Percentiles rank a stretch among this genome's conserved stretches.
Conservation (phyloP, 2,797 vertebrate genomes). For the Ctenopoma kingsleyae region DNA sequence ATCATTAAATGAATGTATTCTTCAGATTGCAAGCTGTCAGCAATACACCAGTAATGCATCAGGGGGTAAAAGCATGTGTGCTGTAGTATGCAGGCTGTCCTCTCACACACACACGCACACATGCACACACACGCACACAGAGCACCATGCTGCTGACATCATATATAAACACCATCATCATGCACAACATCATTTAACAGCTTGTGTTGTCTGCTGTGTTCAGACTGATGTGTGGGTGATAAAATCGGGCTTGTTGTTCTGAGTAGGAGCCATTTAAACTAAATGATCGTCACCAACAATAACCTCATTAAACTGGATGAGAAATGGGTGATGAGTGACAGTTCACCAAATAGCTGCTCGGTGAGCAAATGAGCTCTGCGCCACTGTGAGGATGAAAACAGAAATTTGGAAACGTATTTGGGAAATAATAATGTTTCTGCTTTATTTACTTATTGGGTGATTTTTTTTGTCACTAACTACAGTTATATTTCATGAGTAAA, state of each 20-base stretch:
- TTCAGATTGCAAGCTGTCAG: slow-evolving; percentile 72
- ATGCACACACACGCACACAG: slow-evolving; percentile 11
- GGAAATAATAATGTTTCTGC: slow-evolving; percentile 23
- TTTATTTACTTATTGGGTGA: slow-evolving; percentile 21
- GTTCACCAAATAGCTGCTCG: slow-evolving; percentile 59
- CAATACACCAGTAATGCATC: slow-evolving; percentile 66
- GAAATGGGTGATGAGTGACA: slow-evolving; percentile 54
- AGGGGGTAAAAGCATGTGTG: slow-evolving; percentile 69
- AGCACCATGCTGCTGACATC: slow-evolving; percentile 54
- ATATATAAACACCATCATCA: slow-evolving; percentile 68
- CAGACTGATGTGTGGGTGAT: slow-evolving; percentile 64
- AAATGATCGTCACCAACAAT: slow-evolving; percentile 62
- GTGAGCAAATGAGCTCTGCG: slow-evolving; percentile 60
- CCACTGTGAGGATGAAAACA: slow-evolving; percentile 22
- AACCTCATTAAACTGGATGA: slow-evolving; percentile 64
- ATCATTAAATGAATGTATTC: slow-evolving; percentile 71
- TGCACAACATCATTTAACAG: slow-evolving; percentile 70
- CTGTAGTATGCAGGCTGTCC: slow-evolving; percentile 32
- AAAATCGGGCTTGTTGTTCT: slow-evolving; percentile 62
- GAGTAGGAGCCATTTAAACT: slow-evolving; percentile 54
- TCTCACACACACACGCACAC: slow-evolving; percentile 19
- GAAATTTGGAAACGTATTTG: slow-evolving; percentile 21
- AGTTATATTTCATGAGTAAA: background rate
- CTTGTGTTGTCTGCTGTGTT: slow-evolving; percentile 58
- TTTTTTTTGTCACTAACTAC: background rate